Evolutionary conservation across 2,113 vertebrate species (phyloP).

Genomic region (Spermophilus dauricus): DNA sequence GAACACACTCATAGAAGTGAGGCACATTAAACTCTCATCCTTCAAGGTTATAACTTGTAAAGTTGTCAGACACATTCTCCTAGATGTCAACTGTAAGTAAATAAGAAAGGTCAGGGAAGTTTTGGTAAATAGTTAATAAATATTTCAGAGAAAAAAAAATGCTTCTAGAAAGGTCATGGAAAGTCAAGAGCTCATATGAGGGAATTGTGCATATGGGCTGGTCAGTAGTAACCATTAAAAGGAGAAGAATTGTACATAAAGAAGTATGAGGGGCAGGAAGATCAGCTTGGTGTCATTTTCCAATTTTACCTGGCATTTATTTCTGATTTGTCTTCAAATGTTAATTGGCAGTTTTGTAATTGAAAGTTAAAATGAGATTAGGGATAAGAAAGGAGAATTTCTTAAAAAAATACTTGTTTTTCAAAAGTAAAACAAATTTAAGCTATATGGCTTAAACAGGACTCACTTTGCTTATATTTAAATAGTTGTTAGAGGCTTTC

Average conservation of each 20-base stretch:
- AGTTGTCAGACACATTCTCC: background rate
- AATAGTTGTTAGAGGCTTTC: background rate
- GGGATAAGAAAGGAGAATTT: background rate
- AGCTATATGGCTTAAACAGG: background rate
- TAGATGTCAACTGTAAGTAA: background rate
- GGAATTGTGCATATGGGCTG: background rate
- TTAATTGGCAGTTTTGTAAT: background rate
- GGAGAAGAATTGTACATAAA: background rate
- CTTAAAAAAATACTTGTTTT: constrained; percentile 22
- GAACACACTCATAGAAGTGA: background rate
- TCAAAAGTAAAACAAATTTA: background rate
- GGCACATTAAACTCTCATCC: background rate
- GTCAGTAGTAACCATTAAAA: background rate
- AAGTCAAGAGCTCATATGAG: background rate
- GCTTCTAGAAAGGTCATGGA: background rate
- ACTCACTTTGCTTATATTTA: background rate
- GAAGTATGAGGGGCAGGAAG: background rate
- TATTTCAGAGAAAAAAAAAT: background rate
- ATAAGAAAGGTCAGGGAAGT: background rate
- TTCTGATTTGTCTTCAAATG: background rate
- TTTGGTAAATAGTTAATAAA: constrained; percentile 6
- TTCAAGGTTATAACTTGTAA: background rate
- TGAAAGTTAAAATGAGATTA: constrained; percentile 15
- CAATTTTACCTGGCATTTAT: background rate
- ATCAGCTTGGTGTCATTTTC: background rate